Percentiles rank a stretch among this genome's conserved stretches.
phyloP scores from a whole-genome alignment of 2,888 invertebrate genomes.

The Beris morrisii region DNA sequence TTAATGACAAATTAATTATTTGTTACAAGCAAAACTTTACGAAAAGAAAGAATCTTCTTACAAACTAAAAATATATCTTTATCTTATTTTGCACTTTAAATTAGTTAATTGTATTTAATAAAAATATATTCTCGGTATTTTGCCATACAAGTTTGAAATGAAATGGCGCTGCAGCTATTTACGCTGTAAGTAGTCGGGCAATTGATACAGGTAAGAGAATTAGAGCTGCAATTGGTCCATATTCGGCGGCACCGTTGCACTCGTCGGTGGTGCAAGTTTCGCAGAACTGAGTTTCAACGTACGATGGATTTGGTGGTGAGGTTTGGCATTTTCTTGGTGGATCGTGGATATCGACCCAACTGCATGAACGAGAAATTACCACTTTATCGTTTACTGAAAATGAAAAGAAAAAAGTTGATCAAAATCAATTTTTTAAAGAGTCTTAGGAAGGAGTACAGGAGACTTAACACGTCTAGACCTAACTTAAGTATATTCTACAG shows the following conservation, averaged over 20 bases:
- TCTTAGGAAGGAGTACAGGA: too few relatives aligned
- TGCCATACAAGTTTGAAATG: not conserved
- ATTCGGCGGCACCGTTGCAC: constrained; percentile 50
- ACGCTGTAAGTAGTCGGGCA: constrained; percentile 25
- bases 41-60: too few relatives aligned
- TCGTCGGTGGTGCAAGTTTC: constrained; percentile 55
- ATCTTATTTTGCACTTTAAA: too few relatives aligned
- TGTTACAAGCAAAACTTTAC: too few relatives aligned
- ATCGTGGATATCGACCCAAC: constrained; percentile 54
- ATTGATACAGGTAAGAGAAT: constrained; percentile 39
- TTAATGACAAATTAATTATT: too few relatives aligned
- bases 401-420: constrained; percentile 5
- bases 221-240: constrained; percentile 45
- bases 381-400: constrained; percentile 55
- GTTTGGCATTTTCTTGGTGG: constrained; percentile 51
- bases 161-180: constrained; percentile 7
- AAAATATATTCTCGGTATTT: too few relatives aligned
- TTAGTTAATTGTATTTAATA: too few relatives aligned
- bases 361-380: constrained; percentile 55
- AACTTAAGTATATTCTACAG: too few relatives aligned
- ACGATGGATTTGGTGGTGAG: constrained; percentile 51
- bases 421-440: too few relatives aligned
- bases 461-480: too few relatives aligned
- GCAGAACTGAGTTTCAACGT: constrained; percentile 54
- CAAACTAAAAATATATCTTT: too few relatives aligned